phyloP scores from a whole-genome alignment of 2,113 vertebrate genomes.

The Forbesichthys papilliferus region DNA sequence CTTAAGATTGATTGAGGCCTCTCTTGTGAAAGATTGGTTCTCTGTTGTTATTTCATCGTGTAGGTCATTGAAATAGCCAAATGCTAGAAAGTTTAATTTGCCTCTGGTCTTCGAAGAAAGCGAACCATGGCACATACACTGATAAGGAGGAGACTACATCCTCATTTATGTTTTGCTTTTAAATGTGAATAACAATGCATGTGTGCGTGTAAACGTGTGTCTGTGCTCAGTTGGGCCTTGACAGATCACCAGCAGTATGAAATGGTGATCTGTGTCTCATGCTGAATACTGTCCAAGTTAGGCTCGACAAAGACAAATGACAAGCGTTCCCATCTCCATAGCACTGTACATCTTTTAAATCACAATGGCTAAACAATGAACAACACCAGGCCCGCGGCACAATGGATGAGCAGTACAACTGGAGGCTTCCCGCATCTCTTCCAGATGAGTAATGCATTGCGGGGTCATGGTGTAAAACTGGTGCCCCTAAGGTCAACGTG shows the following conservation, averaged over 20 bases:
- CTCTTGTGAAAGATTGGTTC: slow-evolving; percentile 83
- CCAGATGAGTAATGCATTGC: slow-evolving; percentile 67
- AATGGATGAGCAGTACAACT: slow-evolving; percentile 40
- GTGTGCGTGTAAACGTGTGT: slow-evolving; percentile 7
- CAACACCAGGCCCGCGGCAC: slow-evolving; percentile 53
- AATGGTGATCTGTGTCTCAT: slow-evolving; percentile 22
- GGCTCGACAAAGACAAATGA: slow-evolving; percentile 68
- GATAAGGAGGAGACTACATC: slow-evolving; percentile 5
- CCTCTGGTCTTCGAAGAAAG: slow-evolving; percentile 68
- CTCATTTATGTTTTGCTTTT: slow-evolving; percentile 15
- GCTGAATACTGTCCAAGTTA: slow-evolving; percentile 49
- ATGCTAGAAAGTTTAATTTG: slow-evolving; percentile 80
- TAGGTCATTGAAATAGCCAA: slow-evolving; percentile 86
- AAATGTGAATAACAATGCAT: slow-evolving; percentile 5
- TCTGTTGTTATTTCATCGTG: slow-evolving; percentile 84
- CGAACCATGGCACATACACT: slow-evolving; percentile 69
- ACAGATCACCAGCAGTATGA: slow-evolving; percentile 21
- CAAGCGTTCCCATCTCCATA: slow-evolving; percentile 51
- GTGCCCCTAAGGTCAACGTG: slow-evolving; percentile 65
- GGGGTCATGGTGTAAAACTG: slow-evolving; percentile 71
- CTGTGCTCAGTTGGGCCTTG: background rate
- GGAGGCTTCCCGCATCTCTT: slow-evolving; percentile 10
- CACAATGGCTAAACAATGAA: slow-evolving; percentile 75
- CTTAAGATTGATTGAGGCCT: slow-evolving; percentile 89
- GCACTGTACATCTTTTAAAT: slow-evolving; percentile 73